These are phyloP conservation scores for Oxystoma pomonae DNA, from an alignment of 2,888 invertebrate genomes.

Conservation along the genomic window DNA sequence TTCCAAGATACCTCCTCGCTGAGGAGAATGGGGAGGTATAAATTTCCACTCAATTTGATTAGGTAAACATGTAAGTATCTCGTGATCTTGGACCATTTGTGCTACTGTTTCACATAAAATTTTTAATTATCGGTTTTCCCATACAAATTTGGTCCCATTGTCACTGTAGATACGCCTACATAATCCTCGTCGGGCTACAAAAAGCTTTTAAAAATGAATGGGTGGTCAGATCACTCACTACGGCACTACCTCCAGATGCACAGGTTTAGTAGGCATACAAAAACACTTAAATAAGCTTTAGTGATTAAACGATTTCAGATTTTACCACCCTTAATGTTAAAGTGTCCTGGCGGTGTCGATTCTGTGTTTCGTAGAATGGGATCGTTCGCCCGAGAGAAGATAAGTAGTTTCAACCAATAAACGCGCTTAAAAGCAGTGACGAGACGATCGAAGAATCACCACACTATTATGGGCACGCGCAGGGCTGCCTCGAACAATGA, in stretches of 20 bases:
- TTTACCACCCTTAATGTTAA: constrained; percentile 22
- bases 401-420: too few relatives aligned
- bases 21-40: constrained; percentile 22
- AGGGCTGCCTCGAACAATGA: too few relatives aligned
- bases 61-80: constrained; percentile 24
- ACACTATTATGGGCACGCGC: too few relatives aligned
- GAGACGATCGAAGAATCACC: too few relatives aligned
- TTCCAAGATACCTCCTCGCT: constrained; percentile 36
- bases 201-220: constrained; percentile 15
- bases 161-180: constrained; percentile 17
- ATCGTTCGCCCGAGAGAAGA: too few relatives aligned
- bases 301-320: constrained; percentile 19
- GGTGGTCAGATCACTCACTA: constrained; percentile 18
- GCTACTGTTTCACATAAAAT: constrained; percentile 12
- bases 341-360: constrained; percentile 20
- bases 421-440: too few relatives aligned
- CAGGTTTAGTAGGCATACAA: constrained; percentile 23
- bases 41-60: constrained; percentile 23
- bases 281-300: constrained; percentile 22
- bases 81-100: constrained; percentile 11
- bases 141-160: constrained; percentile 15
- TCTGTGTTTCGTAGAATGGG: too few relatives aligned
- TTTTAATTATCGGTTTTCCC: constrained; percentile 13
- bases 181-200: constrained; percentile 16
- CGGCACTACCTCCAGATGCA: constrained; percentile 19